Conservation (phyloP, 2,797 vertebrate genomes). For the Babyrousa celebensis region DNA sequence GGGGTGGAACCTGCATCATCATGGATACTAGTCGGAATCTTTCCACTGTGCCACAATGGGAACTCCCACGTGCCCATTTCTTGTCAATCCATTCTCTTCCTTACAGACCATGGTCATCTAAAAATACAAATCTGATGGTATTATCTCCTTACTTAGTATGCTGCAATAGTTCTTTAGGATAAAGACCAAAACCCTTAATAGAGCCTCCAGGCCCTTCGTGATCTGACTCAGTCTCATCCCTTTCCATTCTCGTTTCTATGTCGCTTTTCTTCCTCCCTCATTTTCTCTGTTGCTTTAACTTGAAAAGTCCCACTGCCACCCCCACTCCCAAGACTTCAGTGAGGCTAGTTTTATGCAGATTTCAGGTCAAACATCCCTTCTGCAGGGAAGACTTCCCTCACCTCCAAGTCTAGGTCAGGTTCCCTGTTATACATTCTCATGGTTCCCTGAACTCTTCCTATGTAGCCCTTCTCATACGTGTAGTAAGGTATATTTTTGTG, state of each 20-base stretch:
- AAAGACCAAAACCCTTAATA: background rate
- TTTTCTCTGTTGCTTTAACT: constrained; percentile 10
- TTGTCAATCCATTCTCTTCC: background rate
- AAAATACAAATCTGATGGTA: background rate
- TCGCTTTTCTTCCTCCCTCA: background rate
- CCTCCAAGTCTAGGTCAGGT: background rate
- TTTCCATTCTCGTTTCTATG: background rate
- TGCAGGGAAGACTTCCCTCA: background rate
- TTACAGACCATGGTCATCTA: background rate
- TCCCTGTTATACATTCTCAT: background rate
- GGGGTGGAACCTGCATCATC: too few relatives aligned
- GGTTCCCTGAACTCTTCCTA: background rate
- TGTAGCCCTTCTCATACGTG: background rate
- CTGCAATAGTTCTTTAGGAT: background rate
- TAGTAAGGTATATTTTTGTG: background rate
- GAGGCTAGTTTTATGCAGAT: constrained; percentile 16
- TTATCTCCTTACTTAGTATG: background rate
- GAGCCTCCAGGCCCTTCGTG: background rate
- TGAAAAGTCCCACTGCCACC: background rate
- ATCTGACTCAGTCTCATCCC: background rate
- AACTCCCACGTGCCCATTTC: background rate
- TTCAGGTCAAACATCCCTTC: constrained; percentile 9
- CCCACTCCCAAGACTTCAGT: background rate
- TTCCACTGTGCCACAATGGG: too few relatives aligned
- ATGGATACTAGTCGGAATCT: too few relatives aligned